Base-by-base conservation (phyloP, 64 coral and sea anemone genomes). In the Pocillopora damicornis region DNA sequence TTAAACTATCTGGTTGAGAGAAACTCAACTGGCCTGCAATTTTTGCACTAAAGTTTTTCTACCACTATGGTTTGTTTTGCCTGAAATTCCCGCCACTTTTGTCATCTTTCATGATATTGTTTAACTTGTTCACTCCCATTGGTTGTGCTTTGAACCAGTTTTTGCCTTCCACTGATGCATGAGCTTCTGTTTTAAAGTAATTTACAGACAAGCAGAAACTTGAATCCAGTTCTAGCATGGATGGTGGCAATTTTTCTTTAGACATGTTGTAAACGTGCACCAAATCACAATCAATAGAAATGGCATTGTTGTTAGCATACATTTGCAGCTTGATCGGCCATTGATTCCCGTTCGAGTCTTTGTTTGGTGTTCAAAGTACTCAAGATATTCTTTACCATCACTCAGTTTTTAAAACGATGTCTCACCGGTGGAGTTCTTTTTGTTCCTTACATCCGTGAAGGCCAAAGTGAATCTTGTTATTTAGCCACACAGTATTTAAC, bases 221-320 rank as follows among this genome's bases (percentile, higher is more conserved):
- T 57, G 38, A 79, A 63, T 79, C 82, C 35, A 56, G n/a, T 36
- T 74, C 36, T 35, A 64, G 16, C 64, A 87, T 92, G 37, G 58
- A 65, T 81, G 37, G 15, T 30, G 45, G 90, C 1, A 60, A 37
- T 67, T 87, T 92, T 61, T 45, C 17, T 59, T 23, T 79, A 59
- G 83, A 75, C 65, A 91, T 76, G 26, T 75, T 84, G 89, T 78
- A 91, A 90, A 82, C n/a, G 76, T 37, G 80, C 9, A 91, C 80
- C 11, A 73, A 81, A 63, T 92, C 61, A 87, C 75, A 57, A 45
- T 91, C 74, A 22, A 25, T 5, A 37, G 65, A 22, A 15, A 75
- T 60, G 13, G 76, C 87, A 68, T 60, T 60, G 9, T 69, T 62
- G 58, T 58, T 87, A n/a, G 37, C 74, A 42, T 87, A 91, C 45